Percentiles rank a stretch among this genome's conserved stretches.
Evolutionary conservation across 2,888 invertebrate genomes (phyloP).

Genomic region (Conops quadrifasciatus): DNA sequence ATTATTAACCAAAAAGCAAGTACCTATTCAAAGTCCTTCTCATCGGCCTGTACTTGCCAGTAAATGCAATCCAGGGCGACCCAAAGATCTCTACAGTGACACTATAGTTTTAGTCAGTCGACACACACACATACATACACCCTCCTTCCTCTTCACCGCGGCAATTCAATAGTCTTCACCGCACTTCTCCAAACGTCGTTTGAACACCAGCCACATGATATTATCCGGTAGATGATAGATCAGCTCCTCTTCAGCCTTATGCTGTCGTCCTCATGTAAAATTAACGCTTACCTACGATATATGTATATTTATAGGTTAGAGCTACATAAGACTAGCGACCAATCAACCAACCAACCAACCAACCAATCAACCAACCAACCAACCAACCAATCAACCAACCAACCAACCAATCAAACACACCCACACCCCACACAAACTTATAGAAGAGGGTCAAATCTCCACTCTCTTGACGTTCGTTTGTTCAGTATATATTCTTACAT

Average conservation of each 20-base stretch:
- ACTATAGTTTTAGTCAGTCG: no score
- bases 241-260: not conserved
- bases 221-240: slow-evolving; percentile 16
- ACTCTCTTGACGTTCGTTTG: slow-evolving; percentile 2
- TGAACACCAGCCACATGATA: slow-evolving; percentile 7
- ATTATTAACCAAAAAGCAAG: no score
- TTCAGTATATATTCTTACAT: not conserved
- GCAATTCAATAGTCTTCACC: not conserved
- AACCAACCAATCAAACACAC: no score
- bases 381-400: slow-evolving; percentile 39
- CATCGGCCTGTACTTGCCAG: no score
- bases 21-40: no score
- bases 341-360: slow-evolving; percentile 31
- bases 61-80: no score
- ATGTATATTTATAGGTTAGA: slow-evolving; percentile 58
- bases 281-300: slow-evolving; percentile 23
- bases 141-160: no score
- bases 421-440: slow-evolving; percentile 44
- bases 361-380: slow-evolving; percentile 21
- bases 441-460: slow-evolving; percentile 46
- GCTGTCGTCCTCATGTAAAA: slow-evolving; percentile 22
- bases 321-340: slow-evolving; percentile 51
- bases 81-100: no score
- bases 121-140: no score
- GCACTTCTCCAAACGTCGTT: not conserved